Percentiles rank a stretch among this genome's conserved stretches.
phyloP scores from a whole-genome alignment of 1,140 invertebrate genomes.

The Diprion similis region DNA sequence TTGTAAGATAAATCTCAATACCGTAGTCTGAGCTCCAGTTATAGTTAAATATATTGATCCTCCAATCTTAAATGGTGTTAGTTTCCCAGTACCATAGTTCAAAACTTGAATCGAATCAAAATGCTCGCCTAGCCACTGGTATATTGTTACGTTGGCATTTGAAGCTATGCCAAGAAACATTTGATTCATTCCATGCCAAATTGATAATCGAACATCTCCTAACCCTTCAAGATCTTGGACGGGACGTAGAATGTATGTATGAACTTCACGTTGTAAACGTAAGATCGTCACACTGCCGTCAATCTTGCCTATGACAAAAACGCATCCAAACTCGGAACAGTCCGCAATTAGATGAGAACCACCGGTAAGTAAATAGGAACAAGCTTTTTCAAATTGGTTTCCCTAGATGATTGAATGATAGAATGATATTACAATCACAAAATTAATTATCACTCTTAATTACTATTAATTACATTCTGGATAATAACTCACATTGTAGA shows the following conservation, averaged over 20 bases:
- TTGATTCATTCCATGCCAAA: constrained; percentile 38
- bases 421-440: not conserved
- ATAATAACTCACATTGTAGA: not conserved
- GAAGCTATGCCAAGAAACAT: constrained; percentile 34
- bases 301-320: constrained; percentile 24
- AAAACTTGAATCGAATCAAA: constrained; percentile 61
- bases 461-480: constrained; percentile 31
- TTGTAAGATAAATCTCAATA: constrained; percentile 25
- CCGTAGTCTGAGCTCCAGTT: not conserved
- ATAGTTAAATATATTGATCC: constrained; percentile 30
- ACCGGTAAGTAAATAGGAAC: constrained; percentile 15
- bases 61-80: constrained; percentile 33
- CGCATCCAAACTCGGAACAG: constrained; percentile 16
- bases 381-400: not conserved
- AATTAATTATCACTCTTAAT: constrained; percentile 6
- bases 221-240: constrained; percentile 32
- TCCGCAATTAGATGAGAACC: constrained; percentile 31
- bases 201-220: constrained; percentile 11
- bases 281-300: constrained; percentile 26
- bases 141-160: constrained; percentile 40
- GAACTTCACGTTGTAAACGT: constrained; percentile 11
- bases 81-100: constrained; percentile 19
- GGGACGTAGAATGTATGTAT: not conserved
- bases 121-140: constrained; percentile 59
- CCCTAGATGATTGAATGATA: not conserved